These are phyloP conservation scores for Sitta europaea DNA, from an alignment of 2,113 vertebrate genomes.

Conservation along the genomic window DNA sequence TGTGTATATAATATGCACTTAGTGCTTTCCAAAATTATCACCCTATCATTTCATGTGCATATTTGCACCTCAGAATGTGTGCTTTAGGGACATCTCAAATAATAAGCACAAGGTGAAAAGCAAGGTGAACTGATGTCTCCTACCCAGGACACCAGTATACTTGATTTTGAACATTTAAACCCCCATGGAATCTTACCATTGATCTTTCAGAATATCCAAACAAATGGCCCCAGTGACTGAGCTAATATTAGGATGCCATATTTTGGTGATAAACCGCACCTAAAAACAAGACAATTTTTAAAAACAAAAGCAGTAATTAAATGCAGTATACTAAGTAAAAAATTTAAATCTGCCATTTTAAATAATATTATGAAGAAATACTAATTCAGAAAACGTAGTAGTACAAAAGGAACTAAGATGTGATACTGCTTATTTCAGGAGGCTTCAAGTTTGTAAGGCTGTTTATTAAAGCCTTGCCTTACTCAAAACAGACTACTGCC, in stretches of 20 bases:
- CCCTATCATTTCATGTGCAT: background rate
- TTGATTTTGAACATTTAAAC: background rate
- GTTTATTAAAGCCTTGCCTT: background rate
- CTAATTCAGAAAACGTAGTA: background rate
- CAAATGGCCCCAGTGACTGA: conserved; percentile 99
- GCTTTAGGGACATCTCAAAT: background rate
- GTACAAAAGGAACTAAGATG: background rate
- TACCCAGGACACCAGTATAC: background rate
- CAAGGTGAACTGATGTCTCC: background rate
- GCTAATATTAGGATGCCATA: conserved; percentile 99
- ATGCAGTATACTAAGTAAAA: background rate
- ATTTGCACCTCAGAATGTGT: background rate
- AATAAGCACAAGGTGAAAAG: background rate
- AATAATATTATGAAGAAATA: background rate
- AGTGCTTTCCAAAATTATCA: background rate
- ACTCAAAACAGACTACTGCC: background rate
- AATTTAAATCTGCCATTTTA: background rate
- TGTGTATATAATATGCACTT: background rate
- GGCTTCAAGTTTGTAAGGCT: background rate
- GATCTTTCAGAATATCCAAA: conserved; percentile 99
- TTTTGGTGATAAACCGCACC: conserved; percentile 99
- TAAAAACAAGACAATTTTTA: conserved; percentile 68
- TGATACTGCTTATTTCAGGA: background rate
- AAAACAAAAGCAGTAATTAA: background rate
- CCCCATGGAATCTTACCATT: conserved; percentile 83